Percentiles rank a stretch among this genome's conserved stretches.
Conservation (phyloP, 2,888 invertebrate genomes). For the Agonopterix heracliana region DNA sequence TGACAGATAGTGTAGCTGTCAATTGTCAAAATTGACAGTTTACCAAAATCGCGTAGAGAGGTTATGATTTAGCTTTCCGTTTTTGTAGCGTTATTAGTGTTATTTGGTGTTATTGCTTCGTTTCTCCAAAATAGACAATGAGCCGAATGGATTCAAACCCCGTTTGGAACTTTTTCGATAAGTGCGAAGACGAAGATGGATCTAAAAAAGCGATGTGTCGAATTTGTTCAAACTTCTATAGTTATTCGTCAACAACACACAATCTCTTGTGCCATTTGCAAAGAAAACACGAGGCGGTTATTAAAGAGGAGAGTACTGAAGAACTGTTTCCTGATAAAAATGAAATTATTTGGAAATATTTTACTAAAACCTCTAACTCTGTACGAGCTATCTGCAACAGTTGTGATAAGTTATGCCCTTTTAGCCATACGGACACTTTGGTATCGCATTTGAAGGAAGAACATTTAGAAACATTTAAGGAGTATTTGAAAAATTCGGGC, state of each 20-base stretch:
- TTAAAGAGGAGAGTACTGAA: not conserved
- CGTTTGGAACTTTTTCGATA: no score
- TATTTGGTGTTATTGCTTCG: no score
- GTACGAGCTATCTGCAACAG: constrained; percentile 7
- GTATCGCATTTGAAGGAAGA: not conserved
- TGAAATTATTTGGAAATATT: not conserved
- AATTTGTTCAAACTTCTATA: not conserved
- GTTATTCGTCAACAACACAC: not conserved
- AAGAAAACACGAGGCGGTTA: not conserved
- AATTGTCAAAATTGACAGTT: no score
- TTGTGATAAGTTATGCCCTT: constrained; percentile 14
- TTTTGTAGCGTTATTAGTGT: no score
- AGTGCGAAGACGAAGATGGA: no score
- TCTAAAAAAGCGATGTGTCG: constrained; percentile 6
- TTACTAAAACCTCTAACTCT: not conserved
- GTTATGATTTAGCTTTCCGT: no score
- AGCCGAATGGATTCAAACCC: no score
- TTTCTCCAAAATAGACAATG: no score
- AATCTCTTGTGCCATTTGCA: not conserved
- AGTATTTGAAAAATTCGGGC: no score
- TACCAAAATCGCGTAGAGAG: no score
- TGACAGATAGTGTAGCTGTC: no score
- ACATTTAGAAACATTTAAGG: no score
- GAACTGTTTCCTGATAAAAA: not conserved
- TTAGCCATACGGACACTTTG: constrained; percentile 4